Evolutionary conservation across 2,797 vertebrate species (phyloP).

Genomic region (Peromyscus aztecus): DNA sequence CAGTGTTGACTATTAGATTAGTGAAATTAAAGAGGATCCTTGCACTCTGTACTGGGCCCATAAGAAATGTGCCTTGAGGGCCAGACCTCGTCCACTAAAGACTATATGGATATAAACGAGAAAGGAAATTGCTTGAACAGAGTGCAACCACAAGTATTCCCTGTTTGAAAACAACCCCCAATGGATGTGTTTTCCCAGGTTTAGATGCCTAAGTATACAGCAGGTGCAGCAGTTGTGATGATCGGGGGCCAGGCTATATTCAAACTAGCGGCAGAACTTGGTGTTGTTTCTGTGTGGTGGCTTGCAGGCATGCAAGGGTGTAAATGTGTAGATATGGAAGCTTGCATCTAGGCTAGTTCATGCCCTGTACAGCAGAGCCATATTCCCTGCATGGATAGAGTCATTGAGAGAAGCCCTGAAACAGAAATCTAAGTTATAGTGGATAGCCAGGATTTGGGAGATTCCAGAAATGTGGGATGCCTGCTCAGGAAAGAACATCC

Average conservation of each 20-base stretch:
- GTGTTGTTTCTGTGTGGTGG: not conserved
- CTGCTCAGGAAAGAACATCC: not conserved
- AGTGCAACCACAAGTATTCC: too few relatives aligned
- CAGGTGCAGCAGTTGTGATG: not conserved
- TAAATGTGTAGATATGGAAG: not conserved
- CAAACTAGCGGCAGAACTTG: not conserved
- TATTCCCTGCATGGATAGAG: not conserved
- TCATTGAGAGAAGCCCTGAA: not conserved
- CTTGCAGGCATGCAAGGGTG: not conserved
- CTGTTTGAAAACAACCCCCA: not conserved
- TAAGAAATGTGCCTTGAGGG: not conserved
- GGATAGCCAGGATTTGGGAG: not conserved
- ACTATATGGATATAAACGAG: not conserved
- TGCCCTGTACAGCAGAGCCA: too few relatives aligned
- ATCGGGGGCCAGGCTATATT: not conserved
- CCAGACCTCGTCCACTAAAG: not conserved
- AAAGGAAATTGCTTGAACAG: not conserved
- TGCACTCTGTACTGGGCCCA: not conserved
- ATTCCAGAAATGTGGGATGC: not conserved
- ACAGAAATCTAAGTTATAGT: not conserved
- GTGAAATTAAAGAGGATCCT: not conserved
- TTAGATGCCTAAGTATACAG: not conserved
- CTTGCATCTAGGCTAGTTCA: not conserved
- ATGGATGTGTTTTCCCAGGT: not conserved
- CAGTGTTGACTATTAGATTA: not conserved